These are phyloP conservation scores for Malacosoma neustria DNA, from an alignment of 2,888 invertebrate species.

Conservation along the genomic window DNA sequence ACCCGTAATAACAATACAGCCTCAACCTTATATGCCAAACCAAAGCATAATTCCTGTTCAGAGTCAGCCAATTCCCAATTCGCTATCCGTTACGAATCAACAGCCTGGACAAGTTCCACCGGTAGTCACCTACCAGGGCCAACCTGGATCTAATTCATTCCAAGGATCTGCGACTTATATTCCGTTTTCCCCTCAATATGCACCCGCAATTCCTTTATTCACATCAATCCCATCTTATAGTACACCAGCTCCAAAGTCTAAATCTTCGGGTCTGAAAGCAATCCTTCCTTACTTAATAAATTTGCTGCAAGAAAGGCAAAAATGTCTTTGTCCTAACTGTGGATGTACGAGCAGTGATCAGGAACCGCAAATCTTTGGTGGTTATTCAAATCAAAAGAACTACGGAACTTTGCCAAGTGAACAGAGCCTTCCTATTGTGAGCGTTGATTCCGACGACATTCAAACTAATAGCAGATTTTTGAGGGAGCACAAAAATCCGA, in stretches of 20 bases:
- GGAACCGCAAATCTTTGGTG: slow-evolving; percentile 22
- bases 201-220: slow-evolving; percentile 5
- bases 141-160: slow-evolving; percentile 5
- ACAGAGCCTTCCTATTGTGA: background rate
- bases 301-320: slow-evolving; percentile 41
- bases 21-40: slow-evolving; percentile 5
- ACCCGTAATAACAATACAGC: slow-evolving; percentile 6
- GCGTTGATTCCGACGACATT: slow-evolving; percentile 1
- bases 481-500: slow-evolving; percentile 11
- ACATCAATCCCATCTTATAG: background rate
- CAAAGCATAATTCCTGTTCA: slow-evolving; percentile 1
- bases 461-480: slow-evolving; percentile 10
- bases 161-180: slow-evolving; percentile 1
- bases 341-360: slow-evolving; percentile 19
- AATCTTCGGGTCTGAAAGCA: slow-evolving; percentile 35
- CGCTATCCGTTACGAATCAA: slow-evolving; percentile 3
- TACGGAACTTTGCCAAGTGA: slow-evolving; percentile 17
- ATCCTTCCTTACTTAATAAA: slow-evolving; percentile 50
- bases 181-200: slow-evolving; percentile 1
- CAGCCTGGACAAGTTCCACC: slow-evolving; percentile 5
- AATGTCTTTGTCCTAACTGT: slow-evolving; percentile 29
- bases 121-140: slow-evolving; percentile 9
- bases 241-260: slow-evolving; percentile 2
- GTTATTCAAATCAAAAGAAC: slow-evolving; percentile 32
- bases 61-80: background rate